Evolutionary conservation across 2,113 vertebrate genomes (phyloP), one percentile per base, ranked within the genome.

Genomic region (Amazona vittata): DNA sequence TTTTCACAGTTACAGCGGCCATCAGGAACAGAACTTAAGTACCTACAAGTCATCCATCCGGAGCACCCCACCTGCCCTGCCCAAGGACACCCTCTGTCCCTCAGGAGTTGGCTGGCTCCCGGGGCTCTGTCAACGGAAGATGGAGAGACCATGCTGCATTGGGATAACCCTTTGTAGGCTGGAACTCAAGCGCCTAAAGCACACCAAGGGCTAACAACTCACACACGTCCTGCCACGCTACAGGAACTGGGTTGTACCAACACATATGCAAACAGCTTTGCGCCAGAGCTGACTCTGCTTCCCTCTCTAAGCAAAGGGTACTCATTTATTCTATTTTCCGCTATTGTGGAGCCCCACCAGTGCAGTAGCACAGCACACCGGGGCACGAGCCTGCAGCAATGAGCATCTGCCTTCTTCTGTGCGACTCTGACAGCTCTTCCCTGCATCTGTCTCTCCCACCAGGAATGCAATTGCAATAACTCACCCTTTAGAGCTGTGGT

Each of bases 1-100:
- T 97, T 96, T 97, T 97, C 97, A 98, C 98, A 98, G 97, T 97
- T 97, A 97, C 96, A 96, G 96, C 95, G 96, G 97, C 97, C 96
- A 97, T 96, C 96, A 87, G 95, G 90, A 95, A 96, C 89, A 94
- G 96, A 94, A 96, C 96, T 96, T 95, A 96, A 96, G 98, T 97
- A 97, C 97, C 98, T 97, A 97, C 97, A 97, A 97, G 97, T 97
- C 98, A 93, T 82, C 94, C 89, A 28, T 21, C 33, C 69, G 24
- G 96, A 96, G 97, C 91, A 97, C 97, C 98, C 59, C 0, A 4
- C 81, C 80, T 60, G 63, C 4, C 88, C 78, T 62, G 88, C 60
- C 80, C 13, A 17, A 52, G 84, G 68, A 82, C 60, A 43, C 75
- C 81, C 44, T 7, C 89, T 37, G 73, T 6, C 91, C 92, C 92